Evolutionary conservation across 2,113 vertebrate genomes (phyloP).

Genomic region (Erpornis zantholeuca): DNA sequence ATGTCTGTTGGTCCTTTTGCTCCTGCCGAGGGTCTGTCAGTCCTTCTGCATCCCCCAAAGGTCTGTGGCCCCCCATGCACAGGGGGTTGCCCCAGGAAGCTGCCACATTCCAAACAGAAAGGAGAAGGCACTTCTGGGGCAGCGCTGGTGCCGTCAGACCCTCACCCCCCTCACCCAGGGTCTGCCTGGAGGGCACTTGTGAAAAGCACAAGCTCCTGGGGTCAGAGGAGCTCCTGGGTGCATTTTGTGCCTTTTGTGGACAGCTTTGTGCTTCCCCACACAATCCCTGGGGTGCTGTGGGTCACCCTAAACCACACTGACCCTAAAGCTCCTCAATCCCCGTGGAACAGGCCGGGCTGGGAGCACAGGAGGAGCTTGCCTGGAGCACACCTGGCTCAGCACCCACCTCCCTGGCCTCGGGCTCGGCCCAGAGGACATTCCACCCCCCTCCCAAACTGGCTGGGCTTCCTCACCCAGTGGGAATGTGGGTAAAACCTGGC

Average conservation of each 20-base stretch:
- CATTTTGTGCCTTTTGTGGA: not conserved
- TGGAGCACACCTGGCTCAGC: not conserved
- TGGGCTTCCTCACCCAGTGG: fast-evolving
- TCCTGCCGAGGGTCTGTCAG: not conserved
- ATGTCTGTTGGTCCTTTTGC: not conserved
- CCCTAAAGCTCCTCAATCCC: not conserved
- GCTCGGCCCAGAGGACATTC: fast-evolving
- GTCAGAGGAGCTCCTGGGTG: not conserved
- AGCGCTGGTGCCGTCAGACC: fast-evolving
- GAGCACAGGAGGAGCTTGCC: not conserved
- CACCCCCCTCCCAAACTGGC: too few relatives aligned
- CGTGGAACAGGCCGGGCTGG: fast-evolving
- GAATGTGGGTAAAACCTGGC: fast-evolving
- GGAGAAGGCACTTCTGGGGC: not conserved
- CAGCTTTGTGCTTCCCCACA: fast-evolving
- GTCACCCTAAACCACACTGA: fast-evolving
- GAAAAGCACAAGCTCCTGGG: not conserved
- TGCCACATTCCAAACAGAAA: not conserved
- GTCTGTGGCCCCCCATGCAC: not conserved
- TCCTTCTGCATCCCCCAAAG: not conserved
- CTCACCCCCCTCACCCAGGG: not conserved
- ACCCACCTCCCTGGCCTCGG: not conserved
- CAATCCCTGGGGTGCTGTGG: fast-evolving
- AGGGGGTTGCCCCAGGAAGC: fast-evolving
- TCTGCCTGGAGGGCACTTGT: not conserved